phyloP scores from a whole-genome alignment of 30 jellyfish, hydroid and myxozoan genomes.

The Hydra vulgaris region DNA sequence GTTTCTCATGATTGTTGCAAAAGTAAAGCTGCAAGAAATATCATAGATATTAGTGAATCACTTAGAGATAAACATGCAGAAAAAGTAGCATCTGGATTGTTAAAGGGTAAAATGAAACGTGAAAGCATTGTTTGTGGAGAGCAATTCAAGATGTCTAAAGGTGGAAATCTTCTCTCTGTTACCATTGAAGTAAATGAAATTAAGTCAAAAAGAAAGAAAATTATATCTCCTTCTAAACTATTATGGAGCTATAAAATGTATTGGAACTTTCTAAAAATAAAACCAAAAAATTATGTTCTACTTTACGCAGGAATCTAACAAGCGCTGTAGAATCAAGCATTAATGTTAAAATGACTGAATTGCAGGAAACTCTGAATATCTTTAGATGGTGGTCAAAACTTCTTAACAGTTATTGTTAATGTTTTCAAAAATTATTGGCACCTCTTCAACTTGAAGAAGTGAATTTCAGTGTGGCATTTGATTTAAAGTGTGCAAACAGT shows the following conservation, averaged over 20 bases:
- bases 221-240: background rate
- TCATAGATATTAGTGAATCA: background rate
- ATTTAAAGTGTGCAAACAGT: background rate
- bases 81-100: background rate
- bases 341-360: background rate
- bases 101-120: background rate
- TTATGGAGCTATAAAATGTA: no score
- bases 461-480: background rate
- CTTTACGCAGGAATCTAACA: background rate
- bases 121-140: background rate
- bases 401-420: background rate
- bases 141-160: background rate
- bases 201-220: background rate
- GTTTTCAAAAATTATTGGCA: background rate
- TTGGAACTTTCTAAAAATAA: no score
- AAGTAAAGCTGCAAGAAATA: background rate
- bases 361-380: background rate
- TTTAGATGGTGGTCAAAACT: background rate
- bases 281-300: background rate
- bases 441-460: background rate
- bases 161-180: background rate
- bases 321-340: background rate
- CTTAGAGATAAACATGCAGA: background rate
- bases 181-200: background rate
- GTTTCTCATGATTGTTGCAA: background rate